These are phyloP conservation scores for Telmatherina bonti DNA, from an alignment of 2,797 vertebrate genomes.

Conservation along the genomic window DNA sequence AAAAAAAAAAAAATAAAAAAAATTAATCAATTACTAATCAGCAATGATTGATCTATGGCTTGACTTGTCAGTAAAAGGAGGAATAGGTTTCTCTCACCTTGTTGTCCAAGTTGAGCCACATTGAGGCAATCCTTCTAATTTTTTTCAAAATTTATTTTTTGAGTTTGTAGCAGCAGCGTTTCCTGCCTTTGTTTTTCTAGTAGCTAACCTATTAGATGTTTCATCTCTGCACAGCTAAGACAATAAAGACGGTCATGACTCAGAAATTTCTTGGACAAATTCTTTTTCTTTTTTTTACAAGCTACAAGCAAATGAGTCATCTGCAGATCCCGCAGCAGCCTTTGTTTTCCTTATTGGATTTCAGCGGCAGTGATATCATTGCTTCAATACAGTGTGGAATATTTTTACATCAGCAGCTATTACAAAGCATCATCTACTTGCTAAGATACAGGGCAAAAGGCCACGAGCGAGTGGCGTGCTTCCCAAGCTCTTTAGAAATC, in stretches of 20 bases:
- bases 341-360: slow-evolving; percentile 38
- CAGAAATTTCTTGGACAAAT: not conserved
- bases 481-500: slow-evolving; percentile 75
- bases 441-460: slow-evolving; percentile 71
- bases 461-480: slow-evolving; percentile 48
- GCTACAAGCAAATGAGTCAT: not conserved
- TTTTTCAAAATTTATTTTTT: slow-evolving; percentile 6
- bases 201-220: slow-evolving; percentile 1
- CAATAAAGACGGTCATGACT: not conserved
- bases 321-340: slow-evolving; percentile 20
- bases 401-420: slow-evolving; percentile 62
- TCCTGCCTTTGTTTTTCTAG: not conserved
- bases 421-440: slow-evolving; percentile 68
- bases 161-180: slow-evolving; percentile 2
- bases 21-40: too few species aligned
- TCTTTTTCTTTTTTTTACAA: slow-evolving; percentile 4
- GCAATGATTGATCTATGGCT: slow-evolving; percentile 17
- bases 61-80: slow-evolving; percentile 4
- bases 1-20: too few species aligned
- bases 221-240: not conserved
- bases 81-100: slow-evolving; percentile 1
- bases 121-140: not conserved
- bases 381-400: slow-evolving; percentile 63
- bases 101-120: not conserved
- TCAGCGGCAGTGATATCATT: slow-evolving; percentile 34